Percentiles rank a stretch among this genome's conserved stretches.
These are phyloP conservation scores for Drosophila meridiana DNA, from an alignment of 2,888 invertebrate species.

Conservation along the genomic window DNA sequence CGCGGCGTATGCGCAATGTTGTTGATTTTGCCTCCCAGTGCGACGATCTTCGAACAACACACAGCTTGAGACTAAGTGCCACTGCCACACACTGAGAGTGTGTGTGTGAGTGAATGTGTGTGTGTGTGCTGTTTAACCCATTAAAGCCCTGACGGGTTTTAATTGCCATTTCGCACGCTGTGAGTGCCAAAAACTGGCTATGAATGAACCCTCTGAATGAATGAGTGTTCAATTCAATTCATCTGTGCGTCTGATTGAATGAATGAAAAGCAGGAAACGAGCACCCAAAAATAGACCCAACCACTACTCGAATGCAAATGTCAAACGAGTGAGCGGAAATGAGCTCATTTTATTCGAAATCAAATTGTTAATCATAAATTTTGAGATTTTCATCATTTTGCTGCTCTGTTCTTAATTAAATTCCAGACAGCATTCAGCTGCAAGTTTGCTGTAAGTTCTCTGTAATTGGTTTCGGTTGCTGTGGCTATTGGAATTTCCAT, in stretches of 20 bases:
- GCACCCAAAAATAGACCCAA: conserved; percentile 41
- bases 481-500: conserved; percentile 67
- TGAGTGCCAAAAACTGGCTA: conserved; percentile 67
- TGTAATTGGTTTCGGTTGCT: conserved; percentile 52
- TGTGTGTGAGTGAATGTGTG: background rate
- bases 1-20: conserved; percentile 76
- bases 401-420: conserved; percentile 67
- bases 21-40: conserved; percentile 75
- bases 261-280: conserved; percentile 67
- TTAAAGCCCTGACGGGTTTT: conserved; percentile 67
- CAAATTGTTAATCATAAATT: conserved; percentile 67
- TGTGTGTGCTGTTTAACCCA: conserved; percentile 68
- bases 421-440: conserved; percentile 61
- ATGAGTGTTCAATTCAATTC: conserved; percentile 25
- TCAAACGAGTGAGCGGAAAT: conserved; percentile 72
- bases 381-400: conserved; percentile 48
- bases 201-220: conserved; percentile 59
- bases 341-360: conserved; percentile 72
- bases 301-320: conserved; percentile 47
- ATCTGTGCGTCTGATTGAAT: conserved; percentile 53
- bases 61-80: conserved; percentile 77
- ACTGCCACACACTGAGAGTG: conserved; percentile 18
- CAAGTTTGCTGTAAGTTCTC: conserved; percentile 46
- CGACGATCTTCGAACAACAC: conserved; percentile 50
- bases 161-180: conserved; percentile 74